A percentile compares a stretch with the other conserved stretches of the same genome.
Evolutionary conservation across 1,140 invertebrate species (phyloP).

Genomic region (Anastatus disparis): DNA sequence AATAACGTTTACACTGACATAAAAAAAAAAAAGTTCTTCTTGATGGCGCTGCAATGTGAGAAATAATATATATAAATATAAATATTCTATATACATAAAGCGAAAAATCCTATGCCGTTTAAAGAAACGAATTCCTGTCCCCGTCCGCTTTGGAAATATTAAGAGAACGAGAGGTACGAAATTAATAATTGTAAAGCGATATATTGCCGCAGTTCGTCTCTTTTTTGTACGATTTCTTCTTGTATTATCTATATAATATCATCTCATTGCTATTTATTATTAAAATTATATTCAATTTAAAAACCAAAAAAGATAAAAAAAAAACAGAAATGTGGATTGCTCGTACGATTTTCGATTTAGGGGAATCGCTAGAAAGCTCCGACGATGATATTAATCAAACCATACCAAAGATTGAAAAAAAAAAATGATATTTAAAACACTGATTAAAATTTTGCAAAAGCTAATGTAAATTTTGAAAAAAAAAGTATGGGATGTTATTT

Average conservation of each 20-base stretch:
- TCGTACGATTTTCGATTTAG: slow-evolving; percentile 27
- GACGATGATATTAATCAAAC: too few species aligned
- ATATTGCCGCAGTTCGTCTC: not conserved
- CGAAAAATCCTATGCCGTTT: slow-evolving; percentile 4
- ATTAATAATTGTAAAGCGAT: not conserved
- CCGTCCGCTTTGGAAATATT: slow-evolving; percentile 10
- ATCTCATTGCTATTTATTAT: slow-evolving; percentile 3
- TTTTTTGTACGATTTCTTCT: slow-evolving; percentile 22
- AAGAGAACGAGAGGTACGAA: not conserved
- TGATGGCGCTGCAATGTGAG: not conserved
- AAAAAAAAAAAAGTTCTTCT: slow-evolving; percentile 19
- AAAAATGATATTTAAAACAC: not conserved
- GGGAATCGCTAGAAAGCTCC: slow-evolving; percentile 1
- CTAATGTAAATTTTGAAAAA: not conserved
- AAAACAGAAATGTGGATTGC: not conserved
- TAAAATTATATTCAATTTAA: not conserved
- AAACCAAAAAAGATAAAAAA: not conserved
- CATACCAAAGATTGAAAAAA: not conserved
- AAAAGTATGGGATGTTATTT: not conserved
- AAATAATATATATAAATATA: too few species aligned
- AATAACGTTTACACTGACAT: not conserved
- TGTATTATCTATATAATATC: not conserved
- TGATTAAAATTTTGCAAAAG: not conserved
- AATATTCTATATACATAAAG: not conserved
- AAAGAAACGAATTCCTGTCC: slow-evolving; percentile 12